phyloP scores from a whole-genome alignment of 2,888 invertebrate species.

The Cancer borealis region DNA sequence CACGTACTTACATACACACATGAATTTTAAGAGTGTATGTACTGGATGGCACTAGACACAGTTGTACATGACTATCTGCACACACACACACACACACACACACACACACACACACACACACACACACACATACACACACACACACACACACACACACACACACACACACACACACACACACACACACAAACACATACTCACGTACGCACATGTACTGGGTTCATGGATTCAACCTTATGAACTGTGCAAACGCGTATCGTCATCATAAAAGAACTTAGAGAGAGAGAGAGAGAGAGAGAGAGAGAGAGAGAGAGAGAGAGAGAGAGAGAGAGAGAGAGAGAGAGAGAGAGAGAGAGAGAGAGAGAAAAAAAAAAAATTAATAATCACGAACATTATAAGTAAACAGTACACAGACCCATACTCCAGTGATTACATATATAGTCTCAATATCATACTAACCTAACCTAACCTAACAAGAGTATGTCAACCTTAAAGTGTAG shows the following conservation, averaged over 20 bases:
- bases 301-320: conserved; percentile 20
- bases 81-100: not conserved
- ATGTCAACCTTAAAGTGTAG: not conserved
- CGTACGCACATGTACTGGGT: not conserved
- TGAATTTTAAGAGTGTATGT: not conserved
- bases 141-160: too few relatives aligned
- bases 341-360: conserved; percentile 20
- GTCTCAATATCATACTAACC: too few relatives aligned
- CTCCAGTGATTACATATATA: too few relatives aligned
- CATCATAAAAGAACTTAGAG: too few relatives aligned
- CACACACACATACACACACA: too few relatives aligned
- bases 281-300: conserved; percentile 13
- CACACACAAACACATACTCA: not conserved
- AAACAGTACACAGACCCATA: too few relatives aligned
- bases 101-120: not conserved
- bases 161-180: too few relatives aligned
- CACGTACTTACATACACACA: not conserved
- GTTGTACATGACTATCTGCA: not conserved
- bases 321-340: conserved; percentile 20
- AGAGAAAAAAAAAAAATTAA: not conserved
- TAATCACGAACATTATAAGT: too few relatives aligned
- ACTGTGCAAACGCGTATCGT: too few relatives aligned
- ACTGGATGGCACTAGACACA: not conserved
- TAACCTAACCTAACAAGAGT: too few relatives aligned
- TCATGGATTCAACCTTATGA: too few relatives aligned